These are phyloP conservation scores for Drosophila macrospina DNA, from an alignment of 2,888 invertebrate genomes.

Conservation along the genomic window DNA sequence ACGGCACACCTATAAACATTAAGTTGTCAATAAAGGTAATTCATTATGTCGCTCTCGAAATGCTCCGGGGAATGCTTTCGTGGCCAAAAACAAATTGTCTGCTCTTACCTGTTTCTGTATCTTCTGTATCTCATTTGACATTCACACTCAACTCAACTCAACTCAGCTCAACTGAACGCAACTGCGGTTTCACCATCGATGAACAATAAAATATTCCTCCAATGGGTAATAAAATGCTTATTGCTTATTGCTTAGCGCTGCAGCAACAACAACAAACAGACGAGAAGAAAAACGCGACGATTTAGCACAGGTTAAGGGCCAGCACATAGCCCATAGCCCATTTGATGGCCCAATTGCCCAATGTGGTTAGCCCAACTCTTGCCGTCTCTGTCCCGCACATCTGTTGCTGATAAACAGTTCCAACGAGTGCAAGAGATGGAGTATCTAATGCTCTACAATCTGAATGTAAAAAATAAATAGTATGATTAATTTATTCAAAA, in stretches of 20 bases:
- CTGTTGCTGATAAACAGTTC: too few relatives aligned
- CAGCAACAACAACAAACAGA: too few relatives aligned
- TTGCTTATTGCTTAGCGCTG: constrained; percentile 67
- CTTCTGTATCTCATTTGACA: constrained; percentile 49
- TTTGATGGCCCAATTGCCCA: constrained; percentile 10
- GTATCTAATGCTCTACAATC: too few relatives aligned
- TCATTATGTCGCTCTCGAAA: constrained; percentile 84
- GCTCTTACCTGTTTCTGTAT: constrained; percentile 33
- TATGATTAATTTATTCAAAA: too few relatives aligned
- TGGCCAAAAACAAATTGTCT: constrained; percentile 68
- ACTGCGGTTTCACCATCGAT: constrained; percentile 46
- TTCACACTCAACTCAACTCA: constrained; percentile 51
- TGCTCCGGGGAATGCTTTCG: constrained; percentile 71
- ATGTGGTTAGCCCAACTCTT: constrained; percentile 3
- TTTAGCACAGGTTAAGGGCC: constrained; percentile 30
- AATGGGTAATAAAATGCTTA: constrained; percentile 77
- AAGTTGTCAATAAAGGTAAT: constrained; percentile 86
- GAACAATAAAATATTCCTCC: constrained; percentile 80
- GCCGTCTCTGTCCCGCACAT: too few relatives aligned
- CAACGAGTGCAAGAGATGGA: too few relatives aligned
- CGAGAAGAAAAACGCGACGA: constrained; percentile 10
- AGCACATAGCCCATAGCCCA: constrained; percentile 3
- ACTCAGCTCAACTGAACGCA: neutral
- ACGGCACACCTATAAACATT: constrained; percentile 84
- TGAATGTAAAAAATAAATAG: too few relatives aligned